Base-by-base conservation (phyloP, 1,140 invertebrate species). In the Scaptodrosophila lebanonensis region DNA sequence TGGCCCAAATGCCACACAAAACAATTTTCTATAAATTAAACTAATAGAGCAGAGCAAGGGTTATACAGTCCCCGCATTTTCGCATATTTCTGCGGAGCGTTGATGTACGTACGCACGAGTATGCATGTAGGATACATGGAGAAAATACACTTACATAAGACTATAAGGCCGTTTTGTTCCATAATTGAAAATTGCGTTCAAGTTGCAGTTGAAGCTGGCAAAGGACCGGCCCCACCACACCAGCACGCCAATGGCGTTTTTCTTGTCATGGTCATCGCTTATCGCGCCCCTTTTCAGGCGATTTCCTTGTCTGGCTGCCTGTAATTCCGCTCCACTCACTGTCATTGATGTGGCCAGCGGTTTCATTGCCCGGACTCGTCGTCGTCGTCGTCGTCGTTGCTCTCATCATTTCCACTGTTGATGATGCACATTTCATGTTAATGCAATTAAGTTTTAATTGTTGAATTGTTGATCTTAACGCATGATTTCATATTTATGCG, bases 391-490 rank as follows among this genome's bases (percentile, higher is more conserved):
- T 13, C 25, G 3, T 20, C 12, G n/a, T 27, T 29, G 18, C 44
- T 27, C 35, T 50, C 39, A 11, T 45, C 62, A 39, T 30, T 57
- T 39, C 35, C 69, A 61, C 65, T 77, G 75, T 77, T 82, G 73
- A 73, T 82, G 73, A 79, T 77, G 73, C 73, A 77, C 73, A 77
- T 77, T 77, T 82, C 75, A 82, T 82, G 75, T 82, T 82, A 82
- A 82, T 82, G 75, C 75, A 82, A 82, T 82, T 82, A 82, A 75
- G 75, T 82, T 82, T 82, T 82, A 82, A 82, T 82, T 82, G 75
- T 82, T 82, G 76, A 82, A 82, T 82, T 82, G 75, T 82, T 82
- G 75, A 82, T 82, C 76, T 82, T 82, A 82, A 82, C 76, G 75
- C 75, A 82, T 82, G 75, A 82, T 82, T 82, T 82, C 75, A 82